Conservation (phyloP, 2,113 vertebrate genomes). For the Ranitomeya imitator region DNA sequence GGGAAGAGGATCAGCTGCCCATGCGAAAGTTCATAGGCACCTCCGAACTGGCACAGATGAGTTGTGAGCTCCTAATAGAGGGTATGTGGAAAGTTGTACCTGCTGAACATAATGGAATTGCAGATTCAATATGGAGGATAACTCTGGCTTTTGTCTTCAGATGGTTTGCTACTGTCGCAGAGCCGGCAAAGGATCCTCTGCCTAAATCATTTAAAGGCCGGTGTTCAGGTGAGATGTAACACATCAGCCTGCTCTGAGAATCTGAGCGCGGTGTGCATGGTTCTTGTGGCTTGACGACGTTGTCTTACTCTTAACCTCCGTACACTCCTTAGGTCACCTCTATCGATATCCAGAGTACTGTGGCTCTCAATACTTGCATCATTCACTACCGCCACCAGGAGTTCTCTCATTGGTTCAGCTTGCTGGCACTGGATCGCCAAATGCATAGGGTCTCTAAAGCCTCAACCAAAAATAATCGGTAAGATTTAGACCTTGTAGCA, state of each 20-base stretch:
- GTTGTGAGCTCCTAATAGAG: constrained; percentile 84
- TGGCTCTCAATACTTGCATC: constrained; percentile 90
- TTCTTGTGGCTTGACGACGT: not conserved
- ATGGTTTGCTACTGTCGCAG: constrained; percentile 94
- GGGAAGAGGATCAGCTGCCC: constrained; percentile 82
- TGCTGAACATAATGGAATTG: not conserved
- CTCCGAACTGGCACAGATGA: constrained; percentile 89
- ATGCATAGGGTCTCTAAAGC: constrained; percentile 59
- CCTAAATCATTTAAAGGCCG: constrained; percentile 85
- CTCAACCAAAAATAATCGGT: constrained; percentile 66
- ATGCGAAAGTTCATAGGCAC: constrained; percentile 85
- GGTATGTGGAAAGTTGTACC: constrained; percentile 65
- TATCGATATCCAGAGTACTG: constrained; percentile 82
- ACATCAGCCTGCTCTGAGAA: not conserved
- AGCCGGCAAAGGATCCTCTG: constrained; percentile 94
- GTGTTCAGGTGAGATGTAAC: constrained; percentile 77
- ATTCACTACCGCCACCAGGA: constrained; percentile 97
- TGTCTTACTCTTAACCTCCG: not conserved
- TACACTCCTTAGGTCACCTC: constrained; percentile 81
- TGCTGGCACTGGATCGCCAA: constrained; percentile 80
- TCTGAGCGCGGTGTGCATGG: not conserved
- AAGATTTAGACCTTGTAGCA: not conserved
- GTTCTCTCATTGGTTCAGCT: constrained; percentile 89
- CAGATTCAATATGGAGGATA: not conserved
- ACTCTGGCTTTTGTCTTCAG: constrained; percentile 66